phyloP scores from a whole-genome alignment of 2,113 vertebrate species.

The Ictidomys tridecemlineatus region DNA sequence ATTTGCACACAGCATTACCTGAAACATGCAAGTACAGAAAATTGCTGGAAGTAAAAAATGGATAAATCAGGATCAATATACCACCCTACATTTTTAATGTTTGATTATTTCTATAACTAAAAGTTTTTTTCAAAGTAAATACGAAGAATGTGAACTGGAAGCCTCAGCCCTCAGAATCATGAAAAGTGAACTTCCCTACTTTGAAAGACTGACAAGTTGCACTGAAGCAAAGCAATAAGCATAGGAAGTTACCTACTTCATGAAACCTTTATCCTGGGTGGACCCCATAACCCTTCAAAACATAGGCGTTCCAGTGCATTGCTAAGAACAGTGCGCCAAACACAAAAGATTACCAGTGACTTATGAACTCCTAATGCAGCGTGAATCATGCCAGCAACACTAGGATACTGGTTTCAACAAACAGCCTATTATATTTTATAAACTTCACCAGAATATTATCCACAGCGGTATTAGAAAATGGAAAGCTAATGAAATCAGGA shows the following conservation, averaged over 20 bases:
- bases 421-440: conserved; percentile 68
- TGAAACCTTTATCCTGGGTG: background rate
- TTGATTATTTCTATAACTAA: conserved; percentile 15
- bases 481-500: conserved; percentile 71
- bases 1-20: background rate
- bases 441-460: conserved; percentile 73
- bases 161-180: background rate
- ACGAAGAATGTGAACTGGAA: background rate
- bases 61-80: background rate
- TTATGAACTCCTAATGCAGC: conserved; percentile 52
- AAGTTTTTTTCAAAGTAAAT: background rate
- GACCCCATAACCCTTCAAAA: conserved; percentile 52
- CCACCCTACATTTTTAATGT: background rate
- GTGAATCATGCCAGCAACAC: conserved; percentile 58
- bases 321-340: background rate
- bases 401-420: conserved; percentile 63
- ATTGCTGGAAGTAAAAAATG: background rate
- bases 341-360: conserved; percentile 35
- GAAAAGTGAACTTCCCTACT: background rate
- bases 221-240: background rate
- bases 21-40: background rate
- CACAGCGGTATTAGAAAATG: conserved; percentile 69
- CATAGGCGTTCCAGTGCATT: conserved; percentile 51
- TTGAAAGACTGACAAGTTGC: background rate
- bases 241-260: conserved; percentile 27